A percentile compares a stretch with the other conserved stretches of the same genome.
Evolutionary conservation across 2,113 vertebrate genomes (phyloP).

Genomic region (Etia nguti): DNA sequence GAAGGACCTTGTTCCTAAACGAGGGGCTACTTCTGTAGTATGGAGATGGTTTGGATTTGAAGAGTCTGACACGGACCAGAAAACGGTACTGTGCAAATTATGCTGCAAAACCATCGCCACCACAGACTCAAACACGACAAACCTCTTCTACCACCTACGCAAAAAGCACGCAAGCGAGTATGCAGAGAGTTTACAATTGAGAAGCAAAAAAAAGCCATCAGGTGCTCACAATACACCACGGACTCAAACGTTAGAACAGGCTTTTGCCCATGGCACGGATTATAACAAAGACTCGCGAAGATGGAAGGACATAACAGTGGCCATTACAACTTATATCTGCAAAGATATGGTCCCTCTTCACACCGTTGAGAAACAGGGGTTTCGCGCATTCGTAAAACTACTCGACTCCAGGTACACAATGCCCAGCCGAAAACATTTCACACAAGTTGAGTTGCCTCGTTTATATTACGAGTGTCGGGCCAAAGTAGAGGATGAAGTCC

Average conservation of each 20-base stretch:
- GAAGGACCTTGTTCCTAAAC: neutral
- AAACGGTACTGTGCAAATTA: neutral
- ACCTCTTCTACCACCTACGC: accelerated
- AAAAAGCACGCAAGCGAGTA: accelerated
- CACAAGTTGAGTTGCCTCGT: neutral
- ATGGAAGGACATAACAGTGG: accelerated
- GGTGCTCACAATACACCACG: neutral
- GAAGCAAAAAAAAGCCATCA: neutral
- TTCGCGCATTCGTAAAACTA: accelerated
- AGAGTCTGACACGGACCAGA: neutral
- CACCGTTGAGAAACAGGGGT: neutral
- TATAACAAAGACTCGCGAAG: accelerated
- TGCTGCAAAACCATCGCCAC: neutral
- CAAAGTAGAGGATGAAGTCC: accelerated
- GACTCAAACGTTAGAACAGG: accelerated
- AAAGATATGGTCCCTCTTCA: neutral
- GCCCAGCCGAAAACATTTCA: neutral
- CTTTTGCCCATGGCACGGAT: accelerated
- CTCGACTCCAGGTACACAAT: neutral
- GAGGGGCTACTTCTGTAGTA: neutral
- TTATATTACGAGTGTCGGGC: accelerated
- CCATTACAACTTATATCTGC: neutral
- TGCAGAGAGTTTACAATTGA: neutral
- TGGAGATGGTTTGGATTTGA: neutral
- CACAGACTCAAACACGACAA: accelerated